phyloP scores from a whole-genome alignment of 1,140 invertebrate species.

The Oncopeltus fasciatus region DNA sequence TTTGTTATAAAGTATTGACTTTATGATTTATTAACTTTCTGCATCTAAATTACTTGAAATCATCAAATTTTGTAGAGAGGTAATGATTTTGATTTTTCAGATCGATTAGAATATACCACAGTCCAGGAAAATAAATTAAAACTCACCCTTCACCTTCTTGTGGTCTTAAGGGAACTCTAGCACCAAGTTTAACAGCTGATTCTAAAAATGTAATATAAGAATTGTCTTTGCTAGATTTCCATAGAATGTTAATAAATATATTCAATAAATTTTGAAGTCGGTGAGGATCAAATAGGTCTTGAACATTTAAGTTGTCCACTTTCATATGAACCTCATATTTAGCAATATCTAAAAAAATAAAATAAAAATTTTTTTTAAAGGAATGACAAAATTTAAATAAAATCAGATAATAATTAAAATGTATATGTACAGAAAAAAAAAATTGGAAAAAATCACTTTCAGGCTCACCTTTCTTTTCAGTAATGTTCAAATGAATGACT shows the following conservation, averaged over 20 bases:
- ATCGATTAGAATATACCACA: too few species aligned
- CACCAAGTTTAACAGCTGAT: conserved; percentile 68
- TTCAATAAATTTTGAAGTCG: conserved; percentile 54
- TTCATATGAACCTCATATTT: conserved; percentile 69
- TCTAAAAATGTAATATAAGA: conserved; percentile 69
- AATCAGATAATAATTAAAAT: background rate
- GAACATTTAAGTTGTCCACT: conserved; percentile 75
- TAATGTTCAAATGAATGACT: conserved; percentile 44
- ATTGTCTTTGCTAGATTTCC: conserved; percentile 41
- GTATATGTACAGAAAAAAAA: background rate
- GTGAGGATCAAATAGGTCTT: conserved; percentile 55
- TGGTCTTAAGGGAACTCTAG: conserved; percentile 60
- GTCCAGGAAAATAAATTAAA: too few species aligned
- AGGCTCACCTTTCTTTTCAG: conserved; percentile 34
- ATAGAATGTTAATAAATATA: conserved; percentile 47
- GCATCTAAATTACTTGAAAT: too few species aligned
- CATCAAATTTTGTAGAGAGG: too few species aligned
- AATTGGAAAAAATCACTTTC: background rate
- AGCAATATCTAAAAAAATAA: conserved; percentile 35
- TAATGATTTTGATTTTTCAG: too few species aligned
- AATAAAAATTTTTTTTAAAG: background rate
- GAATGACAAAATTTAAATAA: background rate
- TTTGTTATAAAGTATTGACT: too few species aligned
- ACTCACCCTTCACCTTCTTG: conserved; percentile 71
- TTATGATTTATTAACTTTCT: too few species aligned